Evolutionary conservation across 2,888 invertebrate genomes (phyloP).

Genomic region (Steinernema scapterisci): DNA sequence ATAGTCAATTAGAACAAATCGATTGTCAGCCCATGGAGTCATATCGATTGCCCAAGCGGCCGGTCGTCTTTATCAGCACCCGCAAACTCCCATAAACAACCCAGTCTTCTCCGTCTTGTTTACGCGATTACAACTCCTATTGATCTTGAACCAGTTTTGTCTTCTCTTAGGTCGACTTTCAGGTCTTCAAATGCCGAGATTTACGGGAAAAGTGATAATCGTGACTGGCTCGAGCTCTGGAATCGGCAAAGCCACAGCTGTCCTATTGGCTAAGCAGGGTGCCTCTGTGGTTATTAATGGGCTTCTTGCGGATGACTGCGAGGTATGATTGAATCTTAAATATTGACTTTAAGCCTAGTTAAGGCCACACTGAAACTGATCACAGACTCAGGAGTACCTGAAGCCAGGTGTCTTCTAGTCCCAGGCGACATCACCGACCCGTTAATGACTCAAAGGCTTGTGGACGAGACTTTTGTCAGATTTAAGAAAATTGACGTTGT

Average conservation of each 20-base stretch:
- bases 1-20: no score
- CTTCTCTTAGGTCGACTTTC: no score
- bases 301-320: neutral
- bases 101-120: no score
- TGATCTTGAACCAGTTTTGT: no score
- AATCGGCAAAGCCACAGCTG: slow-evolving; percentile 33
- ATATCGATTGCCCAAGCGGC: no score
- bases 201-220: neutral
- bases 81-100: no score
- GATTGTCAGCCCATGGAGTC: no score
- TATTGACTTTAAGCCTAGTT: neutral
- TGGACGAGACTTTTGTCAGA: neutral
- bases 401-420: neutral
- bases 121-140: no score
- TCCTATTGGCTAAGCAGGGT: slow-evolving; percentile 22
- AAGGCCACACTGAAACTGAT: slow-evolving; percentile 20
- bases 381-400: neutral
- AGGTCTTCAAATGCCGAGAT: neutral
- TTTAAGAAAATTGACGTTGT: slow-evolving; percentile 2
- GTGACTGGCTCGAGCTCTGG: slow-evolving; percentile 29
- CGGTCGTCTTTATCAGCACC: no score
- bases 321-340: neutral
- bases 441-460: neutral
- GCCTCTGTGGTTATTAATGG: slow-evolving; percentile 24
- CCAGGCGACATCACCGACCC: neutral